A percentile compares a stretch with the other conserved stretches of the same genome.
Evolutionary conservation across 2,888 invertebrate genomes (phyloP).

Genomic region (Cerastoderma edule): DNA sequence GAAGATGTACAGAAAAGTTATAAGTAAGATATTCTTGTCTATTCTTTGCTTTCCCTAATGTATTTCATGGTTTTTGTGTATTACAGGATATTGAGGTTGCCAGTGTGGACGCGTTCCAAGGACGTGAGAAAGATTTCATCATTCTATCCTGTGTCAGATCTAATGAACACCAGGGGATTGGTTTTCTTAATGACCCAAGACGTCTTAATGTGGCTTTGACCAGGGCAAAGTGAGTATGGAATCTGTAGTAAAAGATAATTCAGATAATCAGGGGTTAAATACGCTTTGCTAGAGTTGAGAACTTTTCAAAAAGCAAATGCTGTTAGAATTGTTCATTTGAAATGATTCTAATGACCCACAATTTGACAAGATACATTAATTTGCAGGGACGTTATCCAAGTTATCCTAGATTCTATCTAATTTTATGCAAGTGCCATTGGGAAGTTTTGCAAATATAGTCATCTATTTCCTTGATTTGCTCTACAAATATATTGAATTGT

Average conservation of each 20-base stretch:
- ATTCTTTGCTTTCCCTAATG: too few species aligned
- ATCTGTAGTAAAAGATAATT: not conserved
- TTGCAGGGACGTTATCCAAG: not conserved
- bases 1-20: too few species aligned
- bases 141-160: slow-evolving; percentile 99
- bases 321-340: too few species aligned
- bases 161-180: slow-evolving; percentile 99
- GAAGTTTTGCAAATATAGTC: not conserved
- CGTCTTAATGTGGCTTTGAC: slow-evolving; percentile 99
- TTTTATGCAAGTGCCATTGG: not conserved
- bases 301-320: too few species aligned
- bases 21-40: too few species aligned
- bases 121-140: slow-evolving; percentile 99
- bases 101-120: slow-evolving; percentile 99
- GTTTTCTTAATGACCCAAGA: slow-evolving; percentile 98
- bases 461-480: not conserved
- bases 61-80: too few species aligned
- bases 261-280: not conserved
- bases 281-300: too few species aligned
- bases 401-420: not conserved
- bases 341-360: too few species aligned
- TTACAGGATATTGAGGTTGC: slow-evolving; percentile 99
- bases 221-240: slow-evolving; percentile 90
- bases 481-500: too few species aligned
- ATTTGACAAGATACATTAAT: not conserved